Conservation (phyloP, 2,888 invertebrate genomes). For the Bellardia pandia region DNA sequence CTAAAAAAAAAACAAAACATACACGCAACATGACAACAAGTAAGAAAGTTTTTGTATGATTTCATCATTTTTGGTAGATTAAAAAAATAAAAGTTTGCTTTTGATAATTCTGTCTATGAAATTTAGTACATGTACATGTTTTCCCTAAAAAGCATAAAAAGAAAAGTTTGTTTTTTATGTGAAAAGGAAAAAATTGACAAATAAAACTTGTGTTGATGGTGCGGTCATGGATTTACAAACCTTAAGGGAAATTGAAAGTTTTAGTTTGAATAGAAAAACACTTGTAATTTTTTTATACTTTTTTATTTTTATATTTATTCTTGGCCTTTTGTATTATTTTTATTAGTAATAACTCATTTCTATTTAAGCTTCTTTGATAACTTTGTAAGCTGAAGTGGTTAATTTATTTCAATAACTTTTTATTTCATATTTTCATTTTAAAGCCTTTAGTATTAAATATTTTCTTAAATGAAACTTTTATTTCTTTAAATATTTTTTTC, state of each 20-base stretch:
- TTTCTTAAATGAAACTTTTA: not conserved
- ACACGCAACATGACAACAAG: not conserved
- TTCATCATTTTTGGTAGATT: not conserved
- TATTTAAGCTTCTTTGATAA: not conserved
- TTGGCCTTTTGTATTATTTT: not conserved
- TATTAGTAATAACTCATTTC: slow-evolving; percentile 2
- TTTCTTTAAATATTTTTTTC: not conserved
- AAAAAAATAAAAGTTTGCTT: not conserved
- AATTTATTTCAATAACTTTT: not conserved
- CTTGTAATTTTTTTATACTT: not conserved
- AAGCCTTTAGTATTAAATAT: not conserved
- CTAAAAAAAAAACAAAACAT: not conserved
- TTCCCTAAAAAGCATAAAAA: slow-evolving; percentile 7
- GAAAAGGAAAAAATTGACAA: not conserved
- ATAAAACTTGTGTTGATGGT: not conserved
- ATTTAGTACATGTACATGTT: slow-evolving; percentile 1
- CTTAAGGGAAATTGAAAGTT: slow-evolving; percentile 22
- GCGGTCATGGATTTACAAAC: slow-evolving; percentile 11
- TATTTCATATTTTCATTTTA: not conserved
- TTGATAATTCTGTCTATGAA: not conserved
- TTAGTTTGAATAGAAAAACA: slow-evolving; percentile 3
- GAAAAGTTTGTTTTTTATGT: not conserved
- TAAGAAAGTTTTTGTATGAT: not conserved
- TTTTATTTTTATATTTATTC: not conserved
- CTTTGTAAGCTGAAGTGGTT: not conserved